Conservation (phyloP, 2,888 invertebrate species). For the Sympetrum striolatum region DNA sequence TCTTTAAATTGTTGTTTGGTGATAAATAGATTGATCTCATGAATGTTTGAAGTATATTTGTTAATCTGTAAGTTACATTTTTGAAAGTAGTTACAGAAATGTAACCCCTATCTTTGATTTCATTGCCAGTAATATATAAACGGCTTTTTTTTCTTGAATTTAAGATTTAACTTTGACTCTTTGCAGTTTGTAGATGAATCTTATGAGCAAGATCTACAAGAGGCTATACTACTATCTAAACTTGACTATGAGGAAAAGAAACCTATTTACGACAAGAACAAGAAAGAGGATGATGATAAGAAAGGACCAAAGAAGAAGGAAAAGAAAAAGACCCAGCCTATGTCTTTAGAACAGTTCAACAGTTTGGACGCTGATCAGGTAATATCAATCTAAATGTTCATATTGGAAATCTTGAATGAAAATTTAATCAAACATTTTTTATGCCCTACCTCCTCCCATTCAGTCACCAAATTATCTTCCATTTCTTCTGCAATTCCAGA, state of each 20-base stretch:
- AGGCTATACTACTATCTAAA: slow-evolving; percentile 78
- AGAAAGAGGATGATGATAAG: slow-evolving; percentile 57
- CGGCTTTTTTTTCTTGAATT: background rate
- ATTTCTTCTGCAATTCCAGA: no score
- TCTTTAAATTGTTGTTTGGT: no score
- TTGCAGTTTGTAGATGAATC: slow-evolving; percentile 65
- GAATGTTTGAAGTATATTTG: no score
- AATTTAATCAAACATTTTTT: no score
- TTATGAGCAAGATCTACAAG: slow-evolving; percentile 65
- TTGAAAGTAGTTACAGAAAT: background rate
- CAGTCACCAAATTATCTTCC: no score
- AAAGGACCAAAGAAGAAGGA: slow-evolving; percentile 62
- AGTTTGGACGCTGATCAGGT: slow-evolving; percentile 60
- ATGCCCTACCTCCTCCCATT: no score
- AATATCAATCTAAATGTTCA: background rate
- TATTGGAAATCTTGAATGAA: no score
- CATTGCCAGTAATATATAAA: background rate
- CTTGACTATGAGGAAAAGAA: slow-evolving; percentile 73
- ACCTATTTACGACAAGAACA: slow-evolving; percentile 58
- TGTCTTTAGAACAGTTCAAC: slow-evolving; percentile 79
- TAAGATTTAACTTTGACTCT: slow-evolving; percentile 4
- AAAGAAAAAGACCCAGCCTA: slow-evolving; percentile 68
- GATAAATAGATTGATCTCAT: no score
- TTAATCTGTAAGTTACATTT: no score
- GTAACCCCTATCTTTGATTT: background rate